These are phyloP conservation scores for Clarias laeviceps DNA, from an alignment of 2,797 vertebrate genomes.

Conservation along the genomic window DNA sequence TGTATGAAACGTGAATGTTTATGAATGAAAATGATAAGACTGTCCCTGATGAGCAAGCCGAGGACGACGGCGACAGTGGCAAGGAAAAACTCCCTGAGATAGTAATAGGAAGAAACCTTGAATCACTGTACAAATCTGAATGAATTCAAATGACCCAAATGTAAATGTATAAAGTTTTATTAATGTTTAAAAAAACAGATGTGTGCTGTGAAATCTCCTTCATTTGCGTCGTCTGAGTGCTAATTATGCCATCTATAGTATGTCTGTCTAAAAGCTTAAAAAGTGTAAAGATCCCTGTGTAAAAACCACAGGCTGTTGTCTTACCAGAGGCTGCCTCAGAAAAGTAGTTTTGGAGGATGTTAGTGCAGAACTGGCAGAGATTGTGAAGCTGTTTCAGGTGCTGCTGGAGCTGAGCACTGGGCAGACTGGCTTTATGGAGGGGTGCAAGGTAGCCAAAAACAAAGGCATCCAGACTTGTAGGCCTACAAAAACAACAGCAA, in stretches of 20 bases:
- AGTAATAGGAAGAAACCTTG: background rate
- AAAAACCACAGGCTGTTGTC: conserved; percentile 19
- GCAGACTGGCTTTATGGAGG: conserved; percentile 87
- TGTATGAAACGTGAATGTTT: too few species aligned
- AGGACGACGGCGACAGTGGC: too few species aligned
- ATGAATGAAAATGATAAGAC: too few species aligned
- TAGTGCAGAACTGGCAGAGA: conserved; percentile 89
- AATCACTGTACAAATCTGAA: background rate
- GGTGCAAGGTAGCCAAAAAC: conserved; percentile 94
- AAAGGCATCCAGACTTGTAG: conserved; percentile 94
- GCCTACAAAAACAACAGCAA: conserved; percentile 70
- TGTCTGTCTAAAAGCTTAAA: background rate
- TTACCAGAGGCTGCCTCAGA: conserved; percentile 77
- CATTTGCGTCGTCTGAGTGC: background rate
- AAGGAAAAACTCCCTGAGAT: too few species aligned
- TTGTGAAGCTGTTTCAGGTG: conserved; percentile 94
- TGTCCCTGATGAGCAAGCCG: too few species aligned
- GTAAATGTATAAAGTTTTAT: background rate
- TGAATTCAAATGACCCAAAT: background rate
- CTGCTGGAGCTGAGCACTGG: conserved; percentile 87
- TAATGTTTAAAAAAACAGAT: background rate
- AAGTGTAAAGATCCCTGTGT: background rate
- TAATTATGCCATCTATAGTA: background rate
- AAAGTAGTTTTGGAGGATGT: conserved; percentile 87
- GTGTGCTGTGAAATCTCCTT: background rate